Evolutionary conservation across 1,140 invertebrate genomes (phyloP).

Genomic region (Branchinecta lindahli): DNA sequence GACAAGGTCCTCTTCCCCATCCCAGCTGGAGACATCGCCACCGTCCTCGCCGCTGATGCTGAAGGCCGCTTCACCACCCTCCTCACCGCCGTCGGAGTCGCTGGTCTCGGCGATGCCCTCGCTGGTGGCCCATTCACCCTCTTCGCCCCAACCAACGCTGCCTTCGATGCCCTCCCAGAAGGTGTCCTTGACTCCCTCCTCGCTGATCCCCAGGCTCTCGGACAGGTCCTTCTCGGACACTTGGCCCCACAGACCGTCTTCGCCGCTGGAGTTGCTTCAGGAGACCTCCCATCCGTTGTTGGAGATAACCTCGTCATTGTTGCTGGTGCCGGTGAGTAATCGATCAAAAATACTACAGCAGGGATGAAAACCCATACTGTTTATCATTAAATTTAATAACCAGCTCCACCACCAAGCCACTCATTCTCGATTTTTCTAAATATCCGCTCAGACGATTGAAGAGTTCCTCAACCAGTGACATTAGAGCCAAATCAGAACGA

Average conservation of each 20-base stretch:
- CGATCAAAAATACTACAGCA: too few relatives aligned
- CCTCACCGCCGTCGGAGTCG: conserved; percentile 51
- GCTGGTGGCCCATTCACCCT: conserved; percentile 49
- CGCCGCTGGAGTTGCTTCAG: conserved; percentile 48
- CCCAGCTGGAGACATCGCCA: conserved; percentile 61
- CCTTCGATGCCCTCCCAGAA: conserved; percentile 46
- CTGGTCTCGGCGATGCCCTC: conserved; percentile 53
- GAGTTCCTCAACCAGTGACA: too few relatives aligned
- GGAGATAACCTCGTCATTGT: conserved; percentile 12
- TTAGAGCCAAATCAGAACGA: too few relatives aligned
- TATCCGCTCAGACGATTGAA: too few relatives aligned
- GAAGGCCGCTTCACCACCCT: conserved; percentile 60
- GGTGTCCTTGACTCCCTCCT: conserved; percentile 40
- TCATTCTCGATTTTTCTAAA: too few relatives aligned
- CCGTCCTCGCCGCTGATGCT: conserved; percentile 61
- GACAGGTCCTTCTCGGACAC: conserved; percentile 57
- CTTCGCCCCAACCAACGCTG: conserved; percentile 64
- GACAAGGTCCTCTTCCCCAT: conserved; percentile 74
- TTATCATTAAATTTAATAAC: too few relatives aligned
- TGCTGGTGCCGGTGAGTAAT: conserved; percentile 9
- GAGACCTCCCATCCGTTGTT: not conserved
- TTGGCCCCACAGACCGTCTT: conserved; percentile 56
- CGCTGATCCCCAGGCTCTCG: conserved; percentile 43
- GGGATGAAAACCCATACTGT: too few relatives aligned
- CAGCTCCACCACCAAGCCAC: too few relatives aligned